Conservation (phyloP, 2,888 invertebrate species). For the Tanytarsus gracilentus region DNA sequence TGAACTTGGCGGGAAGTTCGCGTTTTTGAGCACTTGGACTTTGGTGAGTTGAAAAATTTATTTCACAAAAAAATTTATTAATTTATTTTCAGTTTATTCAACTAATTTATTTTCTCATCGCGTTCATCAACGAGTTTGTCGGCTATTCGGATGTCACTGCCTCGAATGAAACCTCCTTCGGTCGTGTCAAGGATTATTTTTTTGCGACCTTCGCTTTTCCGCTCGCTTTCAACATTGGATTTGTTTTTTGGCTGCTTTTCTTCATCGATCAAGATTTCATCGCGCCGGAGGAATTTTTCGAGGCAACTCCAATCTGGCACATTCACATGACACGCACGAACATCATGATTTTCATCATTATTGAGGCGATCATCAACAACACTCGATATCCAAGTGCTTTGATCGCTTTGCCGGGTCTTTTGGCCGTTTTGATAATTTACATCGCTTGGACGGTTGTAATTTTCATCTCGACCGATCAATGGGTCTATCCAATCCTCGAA, state of each 20-base stretch:
- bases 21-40: neutral
- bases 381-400: neutral
- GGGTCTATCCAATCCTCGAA: neutral
- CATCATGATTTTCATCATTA: neutral
- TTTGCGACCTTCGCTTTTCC: neutral
- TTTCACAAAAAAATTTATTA: neutral
- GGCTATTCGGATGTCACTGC: neutral
- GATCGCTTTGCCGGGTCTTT: neutral
- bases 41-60: neutral
- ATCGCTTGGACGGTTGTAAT: neutral
- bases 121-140: neutral
- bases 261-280: neutral
- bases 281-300: neutral
- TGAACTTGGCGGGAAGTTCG: neutral
- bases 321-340: neutral
- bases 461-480: neutral
- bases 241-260: neutral
- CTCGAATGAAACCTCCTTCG: neutral
- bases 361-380: neutral
- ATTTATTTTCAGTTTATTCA: constrained; percentile 1
- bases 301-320: neutral
- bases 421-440: neutral
- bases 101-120: neutral
- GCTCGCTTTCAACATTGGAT: neutral
- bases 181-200: neutral